Conservation (phyloP, 30 jellyfish, hydroid and myxozoan species). For the Aurelia aurita region DNA sequence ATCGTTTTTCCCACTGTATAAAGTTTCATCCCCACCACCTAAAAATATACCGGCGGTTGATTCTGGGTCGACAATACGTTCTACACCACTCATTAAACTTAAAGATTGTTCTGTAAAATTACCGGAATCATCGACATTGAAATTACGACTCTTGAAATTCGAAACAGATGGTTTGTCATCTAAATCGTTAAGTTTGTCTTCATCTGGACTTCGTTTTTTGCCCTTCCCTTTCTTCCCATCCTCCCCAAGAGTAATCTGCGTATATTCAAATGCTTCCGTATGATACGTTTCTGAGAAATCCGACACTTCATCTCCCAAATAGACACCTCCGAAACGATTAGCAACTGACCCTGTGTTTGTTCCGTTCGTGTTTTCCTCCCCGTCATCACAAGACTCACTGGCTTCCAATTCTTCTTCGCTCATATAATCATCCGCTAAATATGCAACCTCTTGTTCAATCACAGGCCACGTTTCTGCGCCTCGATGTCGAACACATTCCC, state of each 20-base stretch:
- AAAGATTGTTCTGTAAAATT: conserved; percentile 60
- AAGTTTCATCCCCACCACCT: conserved; percentile 53
- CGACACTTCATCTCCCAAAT: conserved; percentile 77
- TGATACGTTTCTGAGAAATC: conserved; percentile 58
- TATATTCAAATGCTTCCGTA: conserved; percentile 81
- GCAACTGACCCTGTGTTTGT: conserved; percentile 35
- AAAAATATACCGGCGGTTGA: conserved; percentile 45
- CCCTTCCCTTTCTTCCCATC: conserved; percentile 60
- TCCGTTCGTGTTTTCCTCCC: conserved; percentile 56
- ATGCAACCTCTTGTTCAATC: conserved; percentile 89
- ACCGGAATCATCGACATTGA: conserved; percentile 79
- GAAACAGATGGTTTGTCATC: conserved; percentile 48
- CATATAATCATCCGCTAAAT: conserved; percentile 74
- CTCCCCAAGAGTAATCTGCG: conserved; percentile 79
- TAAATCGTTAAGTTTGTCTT: conserved; percentile 34
- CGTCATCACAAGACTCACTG: conserved; percentile 72
- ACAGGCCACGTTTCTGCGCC: conserved; percentile 96
- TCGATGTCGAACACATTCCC: conserved; percentile 96
- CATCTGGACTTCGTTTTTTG: conserved; percentile 58
- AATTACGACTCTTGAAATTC: conserved; percentile 54
- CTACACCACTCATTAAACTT: conserved; percentile 74
- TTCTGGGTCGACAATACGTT: conserved; percentile 64
- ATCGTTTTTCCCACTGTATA: conserved; percentile 22
- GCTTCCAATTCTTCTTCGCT: conserved; percentile 79
- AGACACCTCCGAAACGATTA: conserved; percentile 90